Evolutionary conservation across 2,888 invertebrate species (phyloP).

Genomic region (Drosophila lutescens): DNA sequence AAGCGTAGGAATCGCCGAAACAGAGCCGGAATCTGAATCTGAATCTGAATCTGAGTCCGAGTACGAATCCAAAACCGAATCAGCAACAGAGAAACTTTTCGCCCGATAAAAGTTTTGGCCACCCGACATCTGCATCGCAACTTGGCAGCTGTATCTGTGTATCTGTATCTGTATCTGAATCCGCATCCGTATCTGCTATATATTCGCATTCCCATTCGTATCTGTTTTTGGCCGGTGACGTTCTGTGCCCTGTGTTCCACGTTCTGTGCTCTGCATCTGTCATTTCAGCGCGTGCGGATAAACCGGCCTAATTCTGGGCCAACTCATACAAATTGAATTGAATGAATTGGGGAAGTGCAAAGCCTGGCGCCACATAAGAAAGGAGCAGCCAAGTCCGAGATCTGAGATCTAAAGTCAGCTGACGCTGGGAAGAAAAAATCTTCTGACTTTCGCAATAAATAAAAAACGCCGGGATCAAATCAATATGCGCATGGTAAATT

Average conservation of each 20-base stretch:
- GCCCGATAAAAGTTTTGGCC: conserved; percentile 54
- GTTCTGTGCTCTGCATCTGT: conserved; percentile 42
- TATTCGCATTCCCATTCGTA: conserved; percentile 5
- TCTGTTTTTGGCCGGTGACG: neutral
- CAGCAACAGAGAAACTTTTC: conserved; percentile 48
- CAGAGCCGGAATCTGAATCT: neutral
- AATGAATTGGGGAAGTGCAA: conserved; percentile 65
- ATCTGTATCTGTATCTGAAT: conserved; percentile 3
- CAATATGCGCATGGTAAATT: too few relatives aligned
- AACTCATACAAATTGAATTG: conserved; percentile 64
- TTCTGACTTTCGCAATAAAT: too few relatives aligned
- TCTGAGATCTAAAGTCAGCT: too few relatives aligned
- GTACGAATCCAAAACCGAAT: conserved; percentile 1
- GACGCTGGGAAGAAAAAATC: too few relatives aligned
- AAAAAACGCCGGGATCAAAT: too few relatives aligned
- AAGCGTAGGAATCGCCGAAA: conserved; percentile 12
- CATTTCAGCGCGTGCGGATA: conserved; percentile 55
- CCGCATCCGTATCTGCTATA: neutral
- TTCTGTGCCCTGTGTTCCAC: neutral
- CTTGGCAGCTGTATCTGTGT: conserved; percentile 26
- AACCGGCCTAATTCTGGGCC: conserved; percentile 37
- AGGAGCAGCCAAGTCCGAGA: conserved; percentile 1
- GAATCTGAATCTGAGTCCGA: neutral
- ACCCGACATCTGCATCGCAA: conserved; percentile 7
- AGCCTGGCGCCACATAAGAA: conserved; percentile 8